Evolutionary conservation across 2,113 vertebrate species (phyloP), one percentile per base, ranked within the genome.

Genomic region (Tautogolabrus adspersus): DNA sequence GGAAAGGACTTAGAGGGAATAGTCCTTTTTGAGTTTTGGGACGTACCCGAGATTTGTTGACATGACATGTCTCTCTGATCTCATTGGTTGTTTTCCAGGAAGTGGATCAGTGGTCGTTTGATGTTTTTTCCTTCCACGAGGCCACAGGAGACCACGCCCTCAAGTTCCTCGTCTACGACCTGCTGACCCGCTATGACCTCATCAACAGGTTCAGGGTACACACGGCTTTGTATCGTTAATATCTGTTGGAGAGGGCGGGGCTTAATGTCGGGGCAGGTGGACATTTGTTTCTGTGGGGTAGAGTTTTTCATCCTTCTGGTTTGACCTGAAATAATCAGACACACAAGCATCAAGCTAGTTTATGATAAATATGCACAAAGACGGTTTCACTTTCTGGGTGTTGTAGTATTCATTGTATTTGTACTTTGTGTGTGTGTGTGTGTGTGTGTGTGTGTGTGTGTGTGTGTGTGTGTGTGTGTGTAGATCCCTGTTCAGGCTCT

Each of bases 101-200:
- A 84, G 95, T 99, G 85, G 98, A 99, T 93, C 97, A 96, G 90
- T 99, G 98, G 98, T 96, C 97, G 19, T 99, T 99, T 82, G 96
- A 99, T 11, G 97, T 99, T 23, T 99, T 99, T 90, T 89, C 95
- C 71, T 95, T 99, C 75, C 97, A 99, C 66, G 96, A 97, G 89
- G 97, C 95, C 57, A 98, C 97, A 16, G 95, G 96, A 84, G 97
- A 98, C 46, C 98, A 99, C 70, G 97, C 98, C 65, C 94, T 99
- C 89, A 99, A 99, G 93, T 99, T 99, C 90, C 96, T 99, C 92
- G 97, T 99, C 85, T 97, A 99, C 72, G 98, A 99, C 89, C 94
- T 99, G 46, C 96, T 99, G 92, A 99, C 97, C 80, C 96, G 98
- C 95, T 99, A 99, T 6, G 98, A 99, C 90, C 96, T 99, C 92